Conservation (phyloP, 2,797 vertebrate genomes). For the Nyctibius grandis region DNA sequence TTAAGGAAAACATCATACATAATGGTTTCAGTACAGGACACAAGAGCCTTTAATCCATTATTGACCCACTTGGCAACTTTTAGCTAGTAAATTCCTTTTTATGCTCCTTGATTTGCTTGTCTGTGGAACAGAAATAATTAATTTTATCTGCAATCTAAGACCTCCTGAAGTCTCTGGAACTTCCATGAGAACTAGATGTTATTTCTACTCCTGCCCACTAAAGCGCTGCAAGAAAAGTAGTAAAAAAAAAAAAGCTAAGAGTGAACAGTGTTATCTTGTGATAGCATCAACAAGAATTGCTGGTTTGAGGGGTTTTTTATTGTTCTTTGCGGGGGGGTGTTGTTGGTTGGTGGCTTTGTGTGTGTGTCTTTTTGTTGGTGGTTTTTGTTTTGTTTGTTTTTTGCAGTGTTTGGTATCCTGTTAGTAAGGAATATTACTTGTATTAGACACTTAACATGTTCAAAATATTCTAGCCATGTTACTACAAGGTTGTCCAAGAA, state of each 20-base stretch:
- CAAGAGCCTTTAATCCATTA: background rate
- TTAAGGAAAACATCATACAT: background rate
- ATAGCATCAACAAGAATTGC: background rate
- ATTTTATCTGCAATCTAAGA: background rate
- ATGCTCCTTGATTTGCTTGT: background rate
- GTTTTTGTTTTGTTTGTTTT: background rate
- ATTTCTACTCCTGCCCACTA: background rate
- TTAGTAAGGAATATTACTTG: background rate
- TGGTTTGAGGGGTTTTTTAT: fast-evolving
- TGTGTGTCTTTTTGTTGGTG: background rate
- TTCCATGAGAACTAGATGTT: background rate
- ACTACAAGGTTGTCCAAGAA: background rate
- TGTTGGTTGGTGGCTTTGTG: background rate
- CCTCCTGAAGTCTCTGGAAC: background rate
- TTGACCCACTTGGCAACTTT: background rate
- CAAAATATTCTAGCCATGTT: background rate
- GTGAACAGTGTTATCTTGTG: background rate
- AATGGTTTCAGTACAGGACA: background rate
- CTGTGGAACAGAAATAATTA: background rate
- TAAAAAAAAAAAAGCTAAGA: background rate
- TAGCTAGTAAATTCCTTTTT: background rate
- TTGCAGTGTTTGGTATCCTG: background rate
- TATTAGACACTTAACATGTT: background rate
- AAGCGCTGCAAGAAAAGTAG: background rate
- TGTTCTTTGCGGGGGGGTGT: fast-evolving